A percentile compares a stretch with the other conserved stretches of the same genome.
phyloP scores from a whole-genome alignment of 1,140 invertebrate species.

The Brachionus plicatilis region DNA sequence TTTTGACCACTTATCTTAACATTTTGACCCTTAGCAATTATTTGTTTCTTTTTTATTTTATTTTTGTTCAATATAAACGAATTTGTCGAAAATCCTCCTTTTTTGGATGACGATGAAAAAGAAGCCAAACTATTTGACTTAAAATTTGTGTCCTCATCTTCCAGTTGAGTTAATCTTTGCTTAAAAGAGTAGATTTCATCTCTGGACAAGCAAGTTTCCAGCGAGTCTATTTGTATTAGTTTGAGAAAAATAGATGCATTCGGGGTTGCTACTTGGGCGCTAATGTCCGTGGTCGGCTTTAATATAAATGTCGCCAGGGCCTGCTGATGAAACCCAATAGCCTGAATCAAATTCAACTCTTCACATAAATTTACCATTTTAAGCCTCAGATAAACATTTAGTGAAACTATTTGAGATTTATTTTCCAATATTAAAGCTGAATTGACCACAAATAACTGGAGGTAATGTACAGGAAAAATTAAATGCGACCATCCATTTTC shows the following conservation, averaged over 20 bases:
- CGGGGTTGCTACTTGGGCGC: background rate
- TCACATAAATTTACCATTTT: slow-evolving; percentile 26
- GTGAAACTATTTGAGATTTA: background rate
- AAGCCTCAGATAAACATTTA: background rate
- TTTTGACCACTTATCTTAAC: background rate
- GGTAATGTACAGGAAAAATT: slow-evolving; percentile 14
- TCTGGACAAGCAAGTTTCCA: background rate
- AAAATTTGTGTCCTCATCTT: slow-evolving; percentile 1
- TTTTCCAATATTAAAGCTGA: background rate
- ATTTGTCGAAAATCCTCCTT: background rate
- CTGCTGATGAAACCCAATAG: slow-evolving; percentile 24
- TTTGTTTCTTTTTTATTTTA: background rate
- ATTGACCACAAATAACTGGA: slow-evolving; percentile 18
- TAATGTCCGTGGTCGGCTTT: background rate
- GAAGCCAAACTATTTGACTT: background rate
- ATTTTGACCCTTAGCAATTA: background rate
- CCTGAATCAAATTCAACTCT: slow-evolving; percentile 22
- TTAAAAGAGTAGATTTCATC: background rate
- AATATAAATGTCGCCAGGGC: background rate
- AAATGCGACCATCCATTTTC: background rate
- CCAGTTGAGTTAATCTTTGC: slow-evolving; percentile 16
- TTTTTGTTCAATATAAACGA: background rate
- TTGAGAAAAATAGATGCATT: slow-evolving; percentile 6
- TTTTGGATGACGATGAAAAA: background rate
- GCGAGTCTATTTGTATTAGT: background rate